These are phyloP conservation scores for Formica selysi DNA, from an alignment of 1,140 invertebrate genomes.

Conservation along the genomic window DNA sequence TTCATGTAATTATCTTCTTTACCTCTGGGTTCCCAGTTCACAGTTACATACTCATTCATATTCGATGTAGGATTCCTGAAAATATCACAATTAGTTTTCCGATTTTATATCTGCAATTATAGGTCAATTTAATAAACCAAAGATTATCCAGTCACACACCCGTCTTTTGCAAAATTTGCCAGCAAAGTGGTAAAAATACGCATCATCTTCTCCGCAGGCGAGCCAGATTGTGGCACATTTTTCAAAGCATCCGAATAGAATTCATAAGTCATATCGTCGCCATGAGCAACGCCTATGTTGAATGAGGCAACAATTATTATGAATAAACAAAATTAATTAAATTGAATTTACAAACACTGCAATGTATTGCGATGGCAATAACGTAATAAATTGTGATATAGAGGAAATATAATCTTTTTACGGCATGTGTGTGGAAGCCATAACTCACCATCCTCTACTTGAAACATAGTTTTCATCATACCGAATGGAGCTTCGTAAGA, in stretches of 20 bases:
- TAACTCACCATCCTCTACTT: constrained; percentile 74
- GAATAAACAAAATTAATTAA: constrained; percentile 1
- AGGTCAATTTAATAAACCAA: not conserved
- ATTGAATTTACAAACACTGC: not conserved
- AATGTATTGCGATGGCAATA: not conserved
- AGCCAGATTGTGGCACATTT: constrained; percentile 77
- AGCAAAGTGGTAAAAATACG: constrained; percentile 84
- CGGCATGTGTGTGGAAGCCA: too few relatives aligned
- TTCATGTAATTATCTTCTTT: constrained; percentile 83
- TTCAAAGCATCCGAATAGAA: constrained; percentile 86
- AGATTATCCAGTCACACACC: constrained; percentile 77
- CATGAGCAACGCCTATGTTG: constrained; percentile 88
- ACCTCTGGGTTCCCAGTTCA: constrained; percentile 84
- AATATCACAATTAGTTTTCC: constrained; percentile 15
- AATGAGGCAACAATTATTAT: not conserved
- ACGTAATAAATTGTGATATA: not conserved
- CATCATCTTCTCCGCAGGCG: constrained; percentile 78
- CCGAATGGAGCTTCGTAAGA: constrained; percentile 78
- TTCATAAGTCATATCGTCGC: constrained; percentile 90
- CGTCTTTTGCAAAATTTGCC: constrained; percentile 87
- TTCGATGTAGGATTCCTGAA: constrained; percentile 86
- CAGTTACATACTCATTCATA: constrained; percentile 78
- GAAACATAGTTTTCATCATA: constrained; percentile 78
- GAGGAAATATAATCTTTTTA: not conserved
- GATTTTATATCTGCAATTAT: not conserved